phyloP scores from a whole-genome alignment of 2,888 invertebrate species.

The Homarus gammarus region DNA sequence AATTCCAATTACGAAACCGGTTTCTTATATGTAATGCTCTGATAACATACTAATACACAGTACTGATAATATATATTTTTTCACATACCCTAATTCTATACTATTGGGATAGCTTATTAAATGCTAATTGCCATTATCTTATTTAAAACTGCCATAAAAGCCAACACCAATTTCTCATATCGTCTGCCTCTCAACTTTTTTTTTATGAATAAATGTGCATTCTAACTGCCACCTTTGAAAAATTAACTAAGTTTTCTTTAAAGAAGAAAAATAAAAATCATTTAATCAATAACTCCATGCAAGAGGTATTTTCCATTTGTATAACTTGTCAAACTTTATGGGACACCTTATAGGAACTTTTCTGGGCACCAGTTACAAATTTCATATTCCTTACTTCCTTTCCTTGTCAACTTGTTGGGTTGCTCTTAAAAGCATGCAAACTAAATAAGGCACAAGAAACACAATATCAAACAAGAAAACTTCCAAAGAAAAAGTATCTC shows the following conservation, averaged over 20 bases:
- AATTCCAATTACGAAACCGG: not conserved
- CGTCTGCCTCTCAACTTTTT: conserved; percentile 71
- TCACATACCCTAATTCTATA: conserved; percentile 54
- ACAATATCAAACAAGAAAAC: conserved; percentile 65
- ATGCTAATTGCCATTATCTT: conserved; percentile 60
- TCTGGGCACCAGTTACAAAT: conserved; percentile 69
- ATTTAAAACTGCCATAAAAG: conserved; percentile 68
- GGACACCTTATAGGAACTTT: conserved; percentile 38
- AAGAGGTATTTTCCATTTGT: conserved; percentile 28
- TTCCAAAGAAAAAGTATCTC: conserved; percentile 60
- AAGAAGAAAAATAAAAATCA: conserved; percentile 12
- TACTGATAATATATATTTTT: conserved; percentile 20
- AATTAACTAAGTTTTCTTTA: conserved; percentile 14
- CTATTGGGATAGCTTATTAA: conserved; percentile 50
- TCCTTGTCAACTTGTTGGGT: conserved; percentile 74
- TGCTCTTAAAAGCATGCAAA: conserved; percentile 72
- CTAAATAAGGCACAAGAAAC: conserved; percentile 70
- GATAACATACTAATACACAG: conserved; percentile 2
- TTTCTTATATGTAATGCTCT: conserved; percentile 19
- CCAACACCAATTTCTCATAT: conserved; percentile 73
- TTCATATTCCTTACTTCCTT: conserved; percentile 72
- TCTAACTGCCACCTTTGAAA: conserved; percentile 60
- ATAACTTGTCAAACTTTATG: conserved; percentile 48
- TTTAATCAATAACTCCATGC: conserved; percentile 25
- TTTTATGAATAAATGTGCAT: conserved; percentile 18